Evolutionary conservation across 2,888 invertebrate genomes (phyloP), one percentile per base, ranked within the genome.

Genomic region (Serripes groenlandicus): DNA sequence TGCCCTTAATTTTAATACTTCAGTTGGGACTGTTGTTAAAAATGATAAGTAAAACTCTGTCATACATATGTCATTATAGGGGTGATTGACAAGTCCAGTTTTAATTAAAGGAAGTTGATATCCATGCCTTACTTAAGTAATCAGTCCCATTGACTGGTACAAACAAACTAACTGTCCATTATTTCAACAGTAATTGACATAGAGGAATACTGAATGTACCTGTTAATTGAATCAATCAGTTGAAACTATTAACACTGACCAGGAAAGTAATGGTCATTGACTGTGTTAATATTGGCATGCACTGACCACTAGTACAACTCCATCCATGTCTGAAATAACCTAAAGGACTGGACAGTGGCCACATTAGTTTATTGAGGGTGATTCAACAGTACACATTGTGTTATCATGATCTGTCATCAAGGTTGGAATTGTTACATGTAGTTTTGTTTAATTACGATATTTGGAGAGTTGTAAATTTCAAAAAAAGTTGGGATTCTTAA

Each of bases 21-120:
- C n/a, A n/a, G n/a, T n/a, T n/a, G n/a, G n/a, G n/a, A n/a, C n/a
- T n/a, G n/a, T n/a, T n/a, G n/a, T n/a, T n/a, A n/a, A n/a, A n/a
- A n/a, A 26, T 23, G 26, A 58, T 4, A 23, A 58, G n/a, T 34
- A 62, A 21, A 32, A 62, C 34, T 62, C 62, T 34, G 62, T 34
- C 62, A 62, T 26, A n/a, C 23, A 26, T 32, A 3, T 21, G 9
- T 23, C 23, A 3, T 1, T 26, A 15, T 28, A 7, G 26, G 34
- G 3, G 66, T 66, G 66, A 42, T 64, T 66, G 66, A 23, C 42
- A n/a, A n/a, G n/a, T n/a, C n/a, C n/a, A n/a, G n/a, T 34, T 34
- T 15, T 32, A 62, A 28, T 66, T 66, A 42, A 66, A 66, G 66
- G 66, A 66, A 66, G 66, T 66, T 66, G 66, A 37, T 42, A 66